Percentiles rank a stretch among this genome's conserved stretches.
These are phyloP conservation scores for Lasioglossum calceatum DNA, from an alignment of 2,888 invertebrate genomes.

Conservation along the genomic window DNA sequence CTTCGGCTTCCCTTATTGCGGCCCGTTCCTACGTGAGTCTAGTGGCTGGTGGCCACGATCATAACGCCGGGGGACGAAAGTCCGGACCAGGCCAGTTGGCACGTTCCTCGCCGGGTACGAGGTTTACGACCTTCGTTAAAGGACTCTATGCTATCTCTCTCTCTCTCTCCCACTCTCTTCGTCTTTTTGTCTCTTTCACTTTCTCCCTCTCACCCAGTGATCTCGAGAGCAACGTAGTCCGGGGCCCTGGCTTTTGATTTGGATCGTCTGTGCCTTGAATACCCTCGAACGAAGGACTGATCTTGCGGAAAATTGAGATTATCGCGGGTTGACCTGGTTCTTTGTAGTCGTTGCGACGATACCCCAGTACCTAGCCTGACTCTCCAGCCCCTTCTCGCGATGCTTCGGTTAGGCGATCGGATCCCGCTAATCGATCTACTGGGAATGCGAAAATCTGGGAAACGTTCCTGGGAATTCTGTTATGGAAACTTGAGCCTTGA, in stretches of 20 bases:
- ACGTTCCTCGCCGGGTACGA: constrained; percentile 33
- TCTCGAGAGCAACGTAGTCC: neutral
- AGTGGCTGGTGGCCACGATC: constrained; percentile 11
- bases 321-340: constrained; percentile 51
- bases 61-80: constrained; percentile 23
- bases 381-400: neutral
- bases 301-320: constrained; percentile 58
- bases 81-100: constrained; percentile 31
- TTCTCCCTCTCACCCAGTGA: neutral
- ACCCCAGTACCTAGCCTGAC: neutral
- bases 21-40: constrained; percentile 27
- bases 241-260: constrained; percentile 41
- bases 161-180: neutral
- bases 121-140: constrained; percentile 52
- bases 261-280: constrained; percentile 45
- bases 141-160: neutral
- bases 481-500: neutral
- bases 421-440: constrained; percentile 12
- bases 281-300: constrained; percentile 31
- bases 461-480: neutral
- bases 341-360: constrained; percentile 33
- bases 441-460: neutral
- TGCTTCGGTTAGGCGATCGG: neutral
- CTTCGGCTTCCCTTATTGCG: constrained; percentile 28
- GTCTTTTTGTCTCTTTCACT: neutral